Evolutionary conservation across 2,888 invertebrate genomes (phyloP).

Genomic region (Phengaris alcon): DNA sequence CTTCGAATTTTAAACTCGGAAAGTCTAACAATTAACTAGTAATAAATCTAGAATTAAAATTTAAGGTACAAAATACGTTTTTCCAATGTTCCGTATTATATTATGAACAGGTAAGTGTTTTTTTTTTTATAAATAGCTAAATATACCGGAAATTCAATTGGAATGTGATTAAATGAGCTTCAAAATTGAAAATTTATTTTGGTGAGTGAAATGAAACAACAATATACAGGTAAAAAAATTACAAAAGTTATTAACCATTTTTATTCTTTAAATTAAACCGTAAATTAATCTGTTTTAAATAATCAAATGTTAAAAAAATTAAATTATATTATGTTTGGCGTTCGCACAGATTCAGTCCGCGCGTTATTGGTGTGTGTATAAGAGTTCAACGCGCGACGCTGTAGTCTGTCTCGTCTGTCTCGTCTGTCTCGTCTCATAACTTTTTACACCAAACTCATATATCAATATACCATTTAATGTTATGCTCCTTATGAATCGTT

Average conservation of each 20-base stretch:
- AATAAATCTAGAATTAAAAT: too few species aligned
- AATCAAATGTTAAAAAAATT: not conserved
- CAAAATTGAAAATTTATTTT: too few species aligned
- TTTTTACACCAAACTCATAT: constrained; percentile 18
- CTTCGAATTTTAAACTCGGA: not conserved
- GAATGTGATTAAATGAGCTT: too few species aligned
- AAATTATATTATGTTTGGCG: not conserved
- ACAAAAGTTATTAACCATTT: too few species aligned
- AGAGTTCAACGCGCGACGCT: constrained; percentile 21
- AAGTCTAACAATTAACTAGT: not conserved
- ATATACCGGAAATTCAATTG: too few species aligned
- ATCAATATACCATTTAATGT: not conserved
- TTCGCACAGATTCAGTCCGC: not conserved
- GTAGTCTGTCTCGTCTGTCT: not conserved
- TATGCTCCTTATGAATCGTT: not conserved
- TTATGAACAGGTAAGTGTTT: too few species aligned
- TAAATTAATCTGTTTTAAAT: not conserved
- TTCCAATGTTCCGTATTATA: too few species aligned
- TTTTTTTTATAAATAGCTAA: too few species aligned
- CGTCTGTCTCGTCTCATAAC: not conserved
- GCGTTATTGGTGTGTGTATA: not conserved
- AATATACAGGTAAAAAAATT: too few species aligned
- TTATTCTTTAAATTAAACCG: too few species aligned
- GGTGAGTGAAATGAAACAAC: too few species aligned
- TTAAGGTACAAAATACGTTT: too few species aligned